phyloP scores from a whole-genome alignment of 1,140 invertebrate species.

The Coelopa frigida region DNA sequence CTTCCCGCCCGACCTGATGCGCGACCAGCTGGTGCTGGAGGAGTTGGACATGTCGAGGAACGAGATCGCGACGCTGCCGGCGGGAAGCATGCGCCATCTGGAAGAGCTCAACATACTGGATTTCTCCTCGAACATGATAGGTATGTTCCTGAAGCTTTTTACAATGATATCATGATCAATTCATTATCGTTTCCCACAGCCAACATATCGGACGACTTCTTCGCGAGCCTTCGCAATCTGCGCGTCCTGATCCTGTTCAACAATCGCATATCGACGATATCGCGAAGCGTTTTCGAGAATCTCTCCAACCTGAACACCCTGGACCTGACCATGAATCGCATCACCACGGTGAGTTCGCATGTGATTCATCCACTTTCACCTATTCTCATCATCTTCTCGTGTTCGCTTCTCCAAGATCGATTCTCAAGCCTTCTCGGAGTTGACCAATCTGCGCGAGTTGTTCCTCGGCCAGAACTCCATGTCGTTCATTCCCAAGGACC shows the following conservation, averaged over 20 bases:
- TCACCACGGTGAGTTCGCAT: conserved; percentile 33
- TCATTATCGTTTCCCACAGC: conserved; percentile 14
- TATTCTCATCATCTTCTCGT: neutral
- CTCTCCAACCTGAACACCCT: conserved; percentile 50
- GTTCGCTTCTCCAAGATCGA: conserved; percentile 29
- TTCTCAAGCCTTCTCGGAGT: conserved; percentile 46
- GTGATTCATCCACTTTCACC: neutral
- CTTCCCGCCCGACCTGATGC: conserved; percentile 48
- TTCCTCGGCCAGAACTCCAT: conserved; percentile 55
- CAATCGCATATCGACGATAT: conserved; percentile 54
- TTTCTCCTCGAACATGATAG: conserved; percentile 51
- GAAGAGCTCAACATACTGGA: conserved; percentile 51
- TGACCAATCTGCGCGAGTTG: conserved; percentile 50
- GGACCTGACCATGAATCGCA: conserved; percentile 53
- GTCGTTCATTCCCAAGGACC: conserved; percentile 45
- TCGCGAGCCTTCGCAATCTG: conserved; percentile 51
- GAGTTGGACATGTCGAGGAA: conserved; percentile 59
- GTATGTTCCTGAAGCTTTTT: conserved; percentile 17
- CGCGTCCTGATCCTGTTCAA: conserved; percentile 54
- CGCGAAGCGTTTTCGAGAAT: conserved; percentile 51
- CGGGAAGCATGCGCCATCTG: conserved; percentile 52
- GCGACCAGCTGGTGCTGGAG: conserved; percentile 47
- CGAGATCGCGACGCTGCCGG: conserved; percentile 49
- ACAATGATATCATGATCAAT: neutral
- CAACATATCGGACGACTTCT: conserved; percentile 48